Evolutionary conservation across 2,888 invertebrate genomes (phyloP).

Genomic region (Leptinotarsa juncta): DNA sequence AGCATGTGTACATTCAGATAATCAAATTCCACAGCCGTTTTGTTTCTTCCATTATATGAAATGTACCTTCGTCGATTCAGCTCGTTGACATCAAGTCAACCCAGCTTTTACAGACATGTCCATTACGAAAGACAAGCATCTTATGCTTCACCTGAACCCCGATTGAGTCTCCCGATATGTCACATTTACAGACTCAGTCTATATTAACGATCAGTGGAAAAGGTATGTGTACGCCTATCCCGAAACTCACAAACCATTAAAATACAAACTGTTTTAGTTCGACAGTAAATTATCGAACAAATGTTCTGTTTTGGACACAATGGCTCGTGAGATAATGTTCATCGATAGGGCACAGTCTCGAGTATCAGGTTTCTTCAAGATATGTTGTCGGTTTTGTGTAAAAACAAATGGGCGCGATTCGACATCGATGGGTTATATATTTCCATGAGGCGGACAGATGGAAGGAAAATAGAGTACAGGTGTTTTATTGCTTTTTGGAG

Average conservation of each 20-base stretch:
- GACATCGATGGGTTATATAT: conserved; percentile 5
- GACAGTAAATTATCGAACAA: conserved; percentile 17
- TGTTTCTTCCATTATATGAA: conserved; percentile 28
- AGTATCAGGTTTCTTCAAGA: conserved; percentile 17
- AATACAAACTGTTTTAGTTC: conserved; percentile 18
- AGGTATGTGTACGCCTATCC: conserved; percentile 4
- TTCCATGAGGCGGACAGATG: not conserved
- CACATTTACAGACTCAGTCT: conserved; percentile 9
- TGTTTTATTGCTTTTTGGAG: not conserved
- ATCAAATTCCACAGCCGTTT: no score
- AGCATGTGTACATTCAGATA: no score
- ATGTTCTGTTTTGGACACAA: conserved; percentile 19
- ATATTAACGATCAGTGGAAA: conserved; percentile 10
- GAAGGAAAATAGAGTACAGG: not conserved
- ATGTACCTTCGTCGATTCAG: conserved; percentile 34
- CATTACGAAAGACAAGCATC: conserved; percentile 38
- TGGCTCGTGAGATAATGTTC: conserved; percentile 17
- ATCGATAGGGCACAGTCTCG: not conserved
- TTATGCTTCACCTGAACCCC: conserved; percentile 14
- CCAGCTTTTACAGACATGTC: conserved; percentile 41
- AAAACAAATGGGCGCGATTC: conserved; percentile 16
- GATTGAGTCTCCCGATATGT: conserved; percentile 17
- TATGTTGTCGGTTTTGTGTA: conserved; percentile 8
- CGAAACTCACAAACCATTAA: conserved; percentile 17
- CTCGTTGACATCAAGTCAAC: conserved; percentile 40